phyloP scores from a whole-genome alignment of 37 sponge, comb jelly and placozoan species.

The Hexactinellida sp. region DNA sequence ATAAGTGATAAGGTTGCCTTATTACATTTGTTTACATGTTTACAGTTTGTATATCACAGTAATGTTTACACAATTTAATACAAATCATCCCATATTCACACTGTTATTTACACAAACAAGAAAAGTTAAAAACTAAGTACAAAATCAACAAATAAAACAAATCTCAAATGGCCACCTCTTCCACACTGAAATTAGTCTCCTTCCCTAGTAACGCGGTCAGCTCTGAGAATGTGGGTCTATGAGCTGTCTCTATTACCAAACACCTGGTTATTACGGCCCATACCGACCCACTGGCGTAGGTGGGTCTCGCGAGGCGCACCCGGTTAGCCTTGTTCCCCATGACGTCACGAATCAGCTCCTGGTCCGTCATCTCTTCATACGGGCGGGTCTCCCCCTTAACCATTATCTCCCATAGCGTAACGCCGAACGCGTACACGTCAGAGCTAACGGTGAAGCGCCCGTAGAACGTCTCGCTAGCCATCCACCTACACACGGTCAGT shows the following conservation, averaged over 20 bases:
- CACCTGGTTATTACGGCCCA: background rate
- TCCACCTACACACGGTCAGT: conserved; percentile 28
- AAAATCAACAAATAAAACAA: background rate
- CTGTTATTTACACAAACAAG: background rate
- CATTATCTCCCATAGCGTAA: conserved; percentile 76
- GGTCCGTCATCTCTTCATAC: conserved; percentile 40
- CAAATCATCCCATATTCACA: background rate
- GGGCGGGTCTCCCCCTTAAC: conserved; percentile 45
- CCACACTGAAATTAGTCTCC: background rate
- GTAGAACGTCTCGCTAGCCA: conserved; percentile 65
- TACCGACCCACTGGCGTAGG: background rate
- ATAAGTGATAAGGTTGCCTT: background rate
- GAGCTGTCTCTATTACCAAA: background rate
- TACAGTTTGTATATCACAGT: background rate
- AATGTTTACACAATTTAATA: background rate
- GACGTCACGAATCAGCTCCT: conserved; percentile 29
- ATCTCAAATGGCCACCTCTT: background rate
- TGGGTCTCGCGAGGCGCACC: background rate
- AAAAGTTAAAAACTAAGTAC: background rate
- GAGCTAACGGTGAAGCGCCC: conserved; percentile 65
- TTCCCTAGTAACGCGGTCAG: background rate
- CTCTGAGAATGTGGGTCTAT: background rate
- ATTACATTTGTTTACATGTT: background rate
- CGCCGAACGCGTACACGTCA: conserved; percentile 61
- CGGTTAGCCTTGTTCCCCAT: background rate